These are phyloP conservation scores for Teinopalpus imperialis DNA, from an alignment of 2,888 invertebrate species.

Conservation along the genomic window DNA sequence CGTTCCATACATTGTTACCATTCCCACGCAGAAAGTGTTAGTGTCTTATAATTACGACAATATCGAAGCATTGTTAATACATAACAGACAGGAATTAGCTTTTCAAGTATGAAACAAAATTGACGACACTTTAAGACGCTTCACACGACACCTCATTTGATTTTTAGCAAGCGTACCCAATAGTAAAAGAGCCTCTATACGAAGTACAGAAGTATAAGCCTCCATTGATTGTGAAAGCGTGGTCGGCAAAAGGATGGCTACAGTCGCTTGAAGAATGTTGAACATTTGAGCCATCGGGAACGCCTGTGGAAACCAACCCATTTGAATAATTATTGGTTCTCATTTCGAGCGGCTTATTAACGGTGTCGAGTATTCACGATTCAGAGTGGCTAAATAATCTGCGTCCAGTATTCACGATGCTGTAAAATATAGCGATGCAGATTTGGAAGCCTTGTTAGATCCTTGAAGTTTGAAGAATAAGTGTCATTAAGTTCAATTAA, in stretches of 20 bases:
- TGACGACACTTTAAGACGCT: slow-evolving; percentile 29
- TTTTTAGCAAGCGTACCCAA: slow-evolving; percentile 75
- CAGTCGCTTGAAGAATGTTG: slow-evolving; percentile 85
- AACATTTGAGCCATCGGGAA: slow-evolving; percentile 89
- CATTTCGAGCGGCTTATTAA: too few species aligned
- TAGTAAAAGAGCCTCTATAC: slow-evolving; percentile 80
- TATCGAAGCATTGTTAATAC: slow-evolving; percentile 23
- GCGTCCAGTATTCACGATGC: neutral
- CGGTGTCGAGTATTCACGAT: neutral
- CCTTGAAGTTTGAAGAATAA: neutral
- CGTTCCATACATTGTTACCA: slow-evolving; percentile 17
- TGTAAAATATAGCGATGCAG: too few species aligned
- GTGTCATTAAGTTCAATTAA: slow-evolving; percentile 1
- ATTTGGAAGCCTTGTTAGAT: too few species aligned
- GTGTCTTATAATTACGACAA: slow-evolving; percentile 19
- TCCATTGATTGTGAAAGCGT: slow-evolving; percentile 81
- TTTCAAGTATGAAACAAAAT: slow-evolving; percentile 20
- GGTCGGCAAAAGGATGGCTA: slow-evolving; percentile 80
- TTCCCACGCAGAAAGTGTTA: slow-evolving; percentile 23
- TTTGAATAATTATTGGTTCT: neutral
- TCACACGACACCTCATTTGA: slow-evolving; percentile 33
- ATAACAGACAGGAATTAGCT: slow-evolving; percentile 16
- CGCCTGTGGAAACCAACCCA: slow-evolving; percentile 68
- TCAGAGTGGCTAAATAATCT: too few species aligned
- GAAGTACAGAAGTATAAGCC: slow-evolving; percentile 78